These are phyloP conservation scores for Apis dorsata DNA, from an alignment of 1,140 invertebrate species.

Conservation along the genomic window DNA sequence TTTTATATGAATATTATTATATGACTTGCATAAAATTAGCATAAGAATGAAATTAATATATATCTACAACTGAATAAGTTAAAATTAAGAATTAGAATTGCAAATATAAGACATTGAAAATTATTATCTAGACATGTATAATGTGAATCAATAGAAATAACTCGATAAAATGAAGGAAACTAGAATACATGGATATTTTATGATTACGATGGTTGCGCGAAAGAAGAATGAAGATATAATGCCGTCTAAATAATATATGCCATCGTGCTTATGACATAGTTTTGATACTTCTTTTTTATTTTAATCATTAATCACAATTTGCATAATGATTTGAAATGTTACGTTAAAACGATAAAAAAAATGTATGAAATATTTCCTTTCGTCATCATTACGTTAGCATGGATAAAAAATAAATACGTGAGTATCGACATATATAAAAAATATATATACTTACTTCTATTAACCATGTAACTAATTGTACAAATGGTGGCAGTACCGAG, in stretches of 20 bases:
- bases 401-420: no score
- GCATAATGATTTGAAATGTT: background rate
- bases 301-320: no score
- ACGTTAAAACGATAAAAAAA: background rate
- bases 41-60: no score
- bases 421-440: no score
- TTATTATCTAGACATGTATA: background rate
- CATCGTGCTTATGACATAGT: background rate
- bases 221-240: background rate
- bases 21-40: no score
- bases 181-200: background rate
- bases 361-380: background rate
- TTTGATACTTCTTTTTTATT: background rate
- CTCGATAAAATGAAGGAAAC: background rate
- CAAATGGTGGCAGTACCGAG: conserved; percentile 92
- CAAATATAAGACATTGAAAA: no score
- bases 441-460: conserved; percentile 85
- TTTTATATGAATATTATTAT: no score
- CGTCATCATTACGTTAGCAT: no score
- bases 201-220: background rate
- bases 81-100: no score
- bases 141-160: conserved; percentile 7
- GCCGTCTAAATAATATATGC: background rate
- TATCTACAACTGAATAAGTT: no score
- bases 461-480: conserved; percentile 96